These are phyloP conservation scores for Amiota minor DNA, from an alignment of 2,888 invertebrate species.

Conservation along the genomic window DNA sequence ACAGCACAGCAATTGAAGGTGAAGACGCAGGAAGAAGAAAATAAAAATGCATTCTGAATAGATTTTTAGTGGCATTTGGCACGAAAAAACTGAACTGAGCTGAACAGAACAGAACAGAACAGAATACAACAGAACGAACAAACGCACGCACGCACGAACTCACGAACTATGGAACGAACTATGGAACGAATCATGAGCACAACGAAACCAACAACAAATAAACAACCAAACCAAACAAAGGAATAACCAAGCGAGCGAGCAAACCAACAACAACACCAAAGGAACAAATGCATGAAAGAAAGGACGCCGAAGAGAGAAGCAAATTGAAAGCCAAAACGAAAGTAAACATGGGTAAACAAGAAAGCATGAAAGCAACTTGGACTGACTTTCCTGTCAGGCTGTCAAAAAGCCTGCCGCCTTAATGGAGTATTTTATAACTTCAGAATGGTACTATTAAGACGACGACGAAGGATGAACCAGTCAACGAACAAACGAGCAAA, in stretches of 20 bases:
- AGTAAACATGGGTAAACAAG: conserved; percentile 32
- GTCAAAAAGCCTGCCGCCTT: not conserved
- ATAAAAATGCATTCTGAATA: conserved; percentile 39
- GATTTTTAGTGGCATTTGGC: conserved; percentile 66
- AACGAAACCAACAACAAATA: conserved; percentile 22
- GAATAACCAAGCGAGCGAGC: not conserved
- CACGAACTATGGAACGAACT: not conserved
- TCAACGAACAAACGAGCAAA: conserved; percentile 26
- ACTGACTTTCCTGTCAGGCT: not conserved
- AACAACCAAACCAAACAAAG: conserved; percentile 10
- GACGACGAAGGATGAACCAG: conserved; percentile 25
- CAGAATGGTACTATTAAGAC: no score
- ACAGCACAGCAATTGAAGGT: not conserved
- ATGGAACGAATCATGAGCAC: conserved; percentile 20
- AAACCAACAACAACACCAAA: not conserved
- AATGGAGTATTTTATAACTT: no score
- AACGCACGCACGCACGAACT: no score
- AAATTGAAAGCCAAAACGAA: conserved; percentile 12
- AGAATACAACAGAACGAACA: not conserved
- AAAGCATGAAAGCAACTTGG: conserved; percentile 21
- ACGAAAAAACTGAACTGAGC: conserved; percentile 58
- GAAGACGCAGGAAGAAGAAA: conserved; percentile 48
- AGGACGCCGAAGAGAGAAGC: not conserved
- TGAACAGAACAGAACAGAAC: conserved; percentile 45
- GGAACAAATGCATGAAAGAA: not conserved